These are phyloP conservation scores for Ectobius pallidus DNA, from an alignment of 2,888 invertebrate species.

Conservation along the genomic window DNA sequence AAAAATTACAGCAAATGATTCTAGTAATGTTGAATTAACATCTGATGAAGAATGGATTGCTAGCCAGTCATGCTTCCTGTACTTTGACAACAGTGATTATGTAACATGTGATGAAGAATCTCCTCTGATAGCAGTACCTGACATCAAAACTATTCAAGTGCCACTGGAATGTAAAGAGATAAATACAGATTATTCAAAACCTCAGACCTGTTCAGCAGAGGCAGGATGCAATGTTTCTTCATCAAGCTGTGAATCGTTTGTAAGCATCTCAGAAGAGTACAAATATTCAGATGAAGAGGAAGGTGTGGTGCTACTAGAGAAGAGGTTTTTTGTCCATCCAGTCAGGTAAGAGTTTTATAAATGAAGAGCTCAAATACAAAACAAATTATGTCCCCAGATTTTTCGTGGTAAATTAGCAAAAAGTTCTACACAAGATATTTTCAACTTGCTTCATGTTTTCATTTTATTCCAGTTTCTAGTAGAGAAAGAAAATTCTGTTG, in stretches of 20 bases:
- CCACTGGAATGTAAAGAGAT: background rate
- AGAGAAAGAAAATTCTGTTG: no score
- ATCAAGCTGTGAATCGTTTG: background rate
- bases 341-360: constrained; percentile 13
- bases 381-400: background rate
- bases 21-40: no score
- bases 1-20: no score
- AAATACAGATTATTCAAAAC: background rate
- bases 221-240: background rate
- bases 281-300: constrained; percentile 75
- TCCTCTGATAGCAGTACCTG: background rate
- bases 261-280: constrained; percentile 66
- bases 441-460: no score
- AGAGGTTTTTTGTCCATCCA: constrained; percentile 58
- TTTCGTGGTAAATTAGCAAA: no score
- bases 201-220: background rate
- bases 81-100: background rate
- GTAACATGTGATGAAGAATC: background rate
- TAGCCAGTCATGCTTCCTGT: constrained; percentile 16
- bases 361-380: background rate
- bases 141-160: background rate
- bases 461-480: no score
- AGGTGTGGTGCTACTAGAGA: constrained; percentile 72
- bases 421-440: no score
- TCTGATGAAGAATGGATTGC: constrained; percentile 5